Evolutionary conservation across 2,888 invertebrate species (phyloP).

Genomic region (Eristalis arbustorum): DNA sequence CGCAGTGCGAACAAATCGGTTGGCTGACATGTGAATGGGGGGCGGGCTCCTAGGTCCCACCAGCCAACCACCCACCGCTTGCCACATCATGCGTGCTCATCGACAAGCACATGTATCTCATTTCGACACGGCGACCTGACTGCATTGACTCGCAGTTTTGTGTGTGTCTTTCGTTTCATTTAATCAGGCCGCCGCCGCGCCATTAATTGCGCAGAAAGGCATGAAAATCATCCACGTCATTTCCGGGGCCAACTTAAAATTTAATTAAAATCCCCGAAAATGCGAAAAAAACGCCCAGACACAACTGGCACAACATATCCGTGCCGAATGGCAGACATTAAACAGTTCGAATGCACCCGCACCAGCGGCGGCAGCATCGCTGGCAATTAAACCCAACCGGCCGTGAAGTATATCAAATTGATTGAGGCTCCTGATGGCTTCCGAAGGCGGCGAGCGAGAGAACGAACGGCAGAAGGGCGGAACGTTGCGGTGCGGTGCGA

Average conservation of each 20-base stretch:
- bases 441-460: neutral
- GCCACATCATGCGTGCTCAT: neutral
- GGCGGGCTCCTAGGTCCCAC: too few species aligned
- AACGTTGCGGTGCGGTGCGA: conserved; percentile 21
- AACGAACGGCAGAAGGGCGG: neutral
- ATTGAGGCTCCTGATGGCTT: conserved; percentile 26
- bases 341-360: conserved; percentile 13
- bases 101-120: neutral
- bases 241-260: conserved; percentile 61
- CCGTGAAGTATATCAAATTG: conserved; percentile 68
- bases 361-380: conserved; percentile 4
- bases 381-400: conserved; percentile 67
- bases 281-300: conserved; percentile 1
- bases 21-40: neutral
- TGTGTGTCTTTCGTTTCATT: conserved; percentile 56
- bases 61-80: neutral
- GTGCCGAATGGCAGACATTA: conserved; percentile 37
- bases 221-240: conserved; percentile 64
- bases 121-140: conserved; percentile 37
- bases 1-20: conserved; percentile 29
- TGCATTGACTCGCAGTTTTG: conserved; percentile 4
- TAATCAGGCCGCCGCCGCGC: conserved; percentile 35
- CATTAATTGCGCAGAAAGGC: conserved; percentile 64
- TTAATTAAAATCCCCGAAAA: conserved; percentile 56
- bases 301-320: conserved; percentile 43